A percentile compares a stretch with the other conserved stretches of the same genome.
These are phyloP conservation scores for Odontocerum albicorne DNA, from an alignment of 2,888 invertebrate genomes.

Conservation along the genomic window DNA sequence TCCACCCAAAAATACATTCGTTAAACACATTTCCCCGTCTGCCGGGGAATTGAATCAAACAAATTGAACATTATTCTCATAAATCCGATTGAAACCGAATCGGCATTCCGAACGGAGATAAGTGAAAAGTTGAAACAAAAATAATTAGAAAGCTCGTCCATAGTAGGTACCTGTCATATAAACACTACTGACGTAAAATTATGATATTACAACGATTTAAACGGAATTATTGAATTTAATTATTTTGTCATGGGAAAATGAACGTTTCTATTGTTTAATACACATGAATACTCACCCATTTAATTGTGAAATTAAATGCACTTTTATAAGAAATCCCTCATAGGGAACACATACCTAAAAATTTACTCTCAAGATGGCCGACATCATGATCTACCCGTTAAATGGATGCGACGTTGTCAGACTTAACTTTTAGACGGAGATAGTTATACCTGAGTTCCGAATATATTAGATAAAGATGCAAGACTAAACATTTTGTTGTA, in stretches of 20 bases:
- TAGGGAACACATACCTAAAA: conserved; percentile 60
- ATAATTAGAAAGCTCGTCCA: conserved; percentile 54
- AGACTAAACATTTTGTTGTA: too few species aligned
- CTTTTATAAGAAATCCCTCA: conserved; percentile 53
- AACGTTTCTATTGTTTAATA: conserved; percentile 38
- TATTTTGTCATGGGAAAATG: conserved; percentile 3
- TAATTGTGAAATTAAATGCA: conserved; percentile 54
- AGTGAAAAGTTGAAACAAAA: conserved; percentile 28
- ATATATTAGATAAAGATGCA: too few species aligned
- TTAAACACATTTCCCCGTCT: conserved; percentile 3
- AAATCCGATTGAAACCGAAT: conserved; percentile 17
- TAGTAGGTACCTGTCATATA: conserved; percentile 54
- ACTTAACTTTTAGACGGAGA: too few species aligned
- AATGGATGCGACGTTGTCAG: conserved; percentile 60
- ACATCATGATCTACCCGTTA: conserved; percentile 60
- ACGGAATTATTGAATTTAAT: conserved; percentile 8
- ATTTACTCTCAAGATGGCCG: conserved; percentile 68
- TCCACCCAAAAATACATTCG: conserved; percentile 30
- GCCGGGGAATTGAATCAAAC: conserved; percentile 1
- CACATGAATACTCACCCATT: conserved; percentile 45
- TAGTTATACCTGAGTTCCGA: too few species aligned
- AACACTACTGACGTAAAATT: conserved; percentile 54
- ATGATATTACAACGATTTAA: conserved; percentile 46
- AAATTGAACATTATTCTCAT: neutral
- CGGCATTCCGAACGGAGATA: conserved; percentile 1